Conservation (phyloP, 2,113 vertebrate genomes). For the Muscicapa adusta region DNA sequence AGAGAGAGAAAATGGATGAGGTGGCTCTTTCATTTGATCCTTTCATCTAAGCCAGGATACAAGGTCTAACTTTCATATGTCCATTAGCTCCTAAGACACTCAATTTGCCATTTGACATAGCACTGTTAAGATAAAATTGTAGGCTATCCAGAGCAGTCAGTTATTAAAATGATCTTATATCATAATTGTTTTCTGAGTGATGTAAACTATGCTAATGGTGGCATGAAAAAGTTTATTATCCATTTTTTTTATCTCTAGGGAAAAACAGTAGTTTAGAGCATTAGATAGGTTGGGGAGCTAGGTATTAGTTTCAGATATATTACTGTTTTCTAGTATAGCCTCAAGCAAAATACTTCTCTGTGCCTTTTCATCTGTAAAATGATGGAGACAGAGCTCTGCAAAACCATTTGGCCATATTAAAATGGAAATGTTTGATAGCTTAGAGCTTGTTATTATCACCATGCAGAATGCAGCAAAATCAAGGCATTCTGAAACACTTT, state of each 20-base stretch:
- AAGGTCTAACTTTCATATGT: not conserved
- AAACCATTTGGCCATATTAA: not conserved
- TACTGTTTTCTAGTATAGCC: not conserved
- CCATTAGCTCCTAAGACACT: not conserved
- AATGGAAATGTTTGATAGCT: slow-evolving; percentile 12
- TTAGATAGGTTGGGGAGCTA: not conserved
- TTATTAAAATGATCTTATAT: not conserved
- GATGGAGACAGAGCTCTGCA: not conserved
- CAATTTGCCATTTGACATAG: not conserved
- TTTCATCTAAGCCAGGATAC: not conserved
- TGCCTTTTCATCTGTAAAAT: slow-evolving; percentile 12
- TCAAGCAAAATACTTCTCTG: not conserved
- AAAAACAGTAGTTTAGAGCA: not conserved
- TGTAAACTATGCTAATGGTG: not conserved
- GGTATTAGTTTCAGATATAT: not conserved
- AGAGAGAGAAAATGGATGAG: not conserved
- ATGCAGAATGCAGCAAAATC: not conserved
- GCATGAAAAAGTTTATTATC: not conserved
- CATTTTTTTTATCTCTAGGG: not conserved
- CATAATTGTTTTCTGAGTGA: not conserved
- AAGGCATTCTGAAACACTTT: not conserved
- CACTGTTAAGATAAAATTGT: not conserved
- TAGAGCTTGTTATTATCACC: not conserved
- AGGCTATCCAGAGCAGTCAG: not conserved
- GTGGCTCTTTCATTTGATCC: not conserved